Base-by-base conservation (phyloP, 1,140 invertebrate species). In the Drosophila auraria region DNA sequence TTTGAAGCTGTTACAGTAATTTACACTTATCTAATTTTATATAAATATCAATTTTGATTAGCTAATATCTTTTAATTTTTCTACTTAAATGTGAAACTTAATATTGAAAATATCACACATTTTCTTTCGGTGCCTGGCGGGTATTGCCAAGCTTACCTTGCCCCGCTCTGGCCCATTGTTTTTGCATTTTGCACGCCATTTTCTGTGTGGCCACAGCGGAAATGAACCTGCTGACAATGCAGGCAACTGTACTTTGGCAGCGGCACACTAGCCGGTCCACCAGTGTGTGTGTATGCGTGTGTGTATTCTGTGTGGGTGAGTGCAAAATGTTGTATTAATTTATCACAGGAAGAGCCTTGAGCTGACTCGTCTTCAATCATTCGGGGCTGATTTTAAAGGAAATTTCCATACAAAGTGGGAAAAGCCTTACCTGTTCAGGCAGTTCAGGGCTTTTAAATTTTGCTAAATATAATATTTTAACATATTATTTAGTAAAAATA, bases 221-320 rank as follows among this genome's bases (percentile, higher is more conserved):
- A 73, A 74, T 61, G 71, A 74, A 74, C 69, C 59, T 61, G 69
- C 71, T 73, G 71, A 74, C 71, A 73, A 60, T 73, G 70, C 70
- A 60, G 45, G n/a, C 66, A 40, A 71, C 33, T 56, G 50, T 59
- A 53, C 54, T 57, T 57, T 40, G 54, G 54, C 54, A 56, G 54
- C 54, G 33, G 33, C 53, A 54, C 33, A 68, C 30, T 23, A 17
- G 2, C 25, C 30, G 38, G 25, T 30, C 42, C 64, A 65, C 12
- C 5, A 5, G 23, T 49, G 33, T 27, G 11, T 7, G 4, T 66
- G 45, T 44, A 38, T 51, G 25, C 25, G 9, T 8, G 30, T 40
- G 33, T 23, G 25, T 33, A 40, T 47, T n/a, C 45, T 40, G 54
- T 57, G 36, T 57, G 20, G 64, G 62, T 69, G 66, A 60, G 53